Evolutionary conservation across 2,797 vertebrate species (phyloP).

Genomic region (Catamblyrhynchus diadema): DNA sequence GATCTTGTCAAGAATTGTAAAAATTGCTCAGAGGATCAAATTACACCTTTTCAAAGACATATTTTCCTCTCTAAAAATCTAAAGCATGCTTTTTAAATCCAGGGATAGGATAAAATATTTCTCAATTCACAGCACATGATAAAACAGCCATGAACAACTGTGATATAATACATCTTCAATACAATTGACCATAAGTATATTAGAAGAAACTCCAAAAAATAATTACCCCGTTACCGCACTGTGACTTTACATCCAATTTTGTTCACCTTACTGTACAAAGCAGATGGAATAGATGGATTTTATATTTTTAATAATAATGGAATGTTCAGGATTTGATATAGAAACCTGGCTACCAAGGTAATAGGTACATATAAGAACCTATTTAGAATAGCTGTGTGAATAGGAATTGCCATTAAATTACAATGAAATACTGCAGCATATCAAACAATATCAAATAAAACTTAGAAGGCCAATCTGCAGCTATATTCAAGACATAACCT

Average conservation of each 20-base stretch:
- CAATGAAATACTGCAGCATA: background rate
- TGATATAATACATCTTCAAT: background rate
- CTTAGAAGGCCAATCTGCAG: background rate
- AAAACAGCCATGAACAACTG: background rate
- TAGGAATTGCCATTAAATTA: constrained; percentile 29
- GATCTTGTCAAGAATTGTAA: background rate
- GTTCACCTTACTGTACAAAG: background rate
- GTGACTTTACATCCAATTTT: constrained; percentile 31
- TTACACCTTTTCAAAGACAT: background rate
- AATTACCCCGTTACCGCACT: background rate
- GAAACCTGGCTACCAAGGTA: constrained; percentile 12
- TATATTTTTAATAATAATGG: constrained; percentile 33
- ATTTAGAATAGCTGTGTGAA: constrained; percentile 21
- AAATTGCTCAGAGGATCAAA: background rate
- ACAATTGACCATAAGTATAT: background rate
- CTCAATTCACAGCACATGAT: background rate
- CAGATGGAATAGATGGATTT: background rate
- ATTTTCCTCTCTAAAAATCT: background rate
- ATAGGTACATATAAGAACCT: background rate
- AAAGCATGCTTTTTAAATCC: background rate
- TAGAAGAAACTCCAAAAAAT: constrained; percentile 36
- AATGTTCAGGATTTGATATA: constrained; percentile 22
- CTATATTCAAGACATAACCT: background rate
- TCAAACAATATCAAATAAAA: constrained; percentile 43
- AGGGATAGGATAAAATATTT: background rate